Evolutionary conservation across 2,888 invertebrate species (phyloP), one percentile per base, ranked within the genome.

Genomic region (Aleiodes alternator): DNA sequence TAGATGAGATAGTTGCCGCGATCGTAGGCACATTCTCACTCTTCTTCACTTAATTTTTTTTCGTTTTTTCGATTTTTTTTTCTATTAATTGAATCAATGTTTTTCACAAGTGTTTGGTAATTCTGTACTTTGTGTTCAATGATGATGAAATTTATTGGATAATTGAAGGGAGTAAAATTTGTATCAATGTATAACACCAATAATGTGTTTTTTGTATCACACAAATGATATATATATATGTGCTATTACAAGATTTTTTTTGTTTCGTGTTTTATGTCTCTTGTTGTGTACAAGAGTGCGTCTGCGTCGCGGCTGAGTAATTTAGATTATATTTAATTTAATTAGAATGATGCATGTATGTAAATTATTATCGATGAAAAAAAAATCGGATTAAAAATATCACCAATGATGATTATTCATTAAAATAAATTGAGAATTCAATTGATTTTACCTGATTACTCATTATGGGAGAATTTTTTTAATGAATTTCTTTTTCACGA

Each of bases 21-120:
- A 82, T 78, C 81, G 84, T 83, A 85, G 84, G 83, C 83, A 82
- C 83, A 83, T 85, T 85, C 77, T 80, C 72, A 69, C 68, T 73
- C 69, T 71, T 29, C 43, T 34, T 76, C 55, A 43, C 43, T 43
- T 43, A 1, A 55, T 66, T 16, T 23, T 53, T 34, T 57, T 56
- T 68, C 23, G 23, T 23, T 23, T 23, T 23, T 23, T 23, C 23
- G 34, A 34, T 57, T 66, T 16, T 29, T 55, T 38, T 59, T 57
- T 68, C 38, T 59, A 59, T 72, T 31, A n/a, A 72, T 69, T 69
- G 34, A 38, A 31, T 61, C 57, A 71, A 56, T 57, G 34, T 53
- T 73, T 23, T 56, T 73, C 61, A 34, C 12, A 66, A 61, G 11
- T 59, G 14, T 59, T 14, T 38, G 38, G 34, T 59, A 14, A 64